Percentiles rank a stretch among this genome's conserved stretches.
Conservation (phyloP, 2,888 invertebrate genomes). For the Micoletzkya japonica region DNA sequence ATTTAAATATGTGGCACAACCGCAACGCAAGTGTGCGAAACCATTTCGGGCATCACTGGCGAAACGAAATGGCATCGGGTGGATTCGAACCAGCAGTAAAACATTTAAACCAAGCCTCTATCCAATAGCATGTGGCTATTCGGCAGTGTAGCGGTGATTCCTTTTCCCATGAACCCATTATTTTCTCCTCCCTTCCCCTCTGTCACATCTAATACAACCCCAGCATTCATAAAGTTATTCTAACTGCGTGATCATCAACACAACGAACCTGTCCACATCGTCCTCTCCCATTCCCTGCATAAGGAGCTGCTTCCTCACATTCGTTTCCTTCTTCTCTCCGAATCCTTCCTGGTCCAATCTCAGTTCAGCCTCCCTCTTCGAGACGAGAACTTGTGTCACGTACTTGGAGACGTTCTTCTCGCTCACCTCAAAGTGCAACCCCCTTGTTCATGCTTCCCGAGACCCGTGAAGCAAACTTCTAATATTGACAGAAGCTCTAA, state of each 20-base stretch:
- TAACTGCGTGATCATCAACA: background rate
- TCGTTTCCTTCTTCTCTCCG: constrained; percentile 82
- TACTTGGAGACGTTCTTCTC: constrained; percentile 79
- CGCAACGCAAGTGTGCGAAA: too few species aligned
- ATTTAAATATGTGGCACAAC: too few species aligned
- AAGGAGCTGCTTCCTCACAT: constrained; percentile 84
- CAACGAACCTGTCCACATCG: constrained; percentile 37
- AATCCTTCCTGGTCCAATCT: constrained; percentile 69
- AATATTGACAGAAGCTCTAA: background rate
- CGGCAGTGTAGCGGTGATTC: too few species aligned
- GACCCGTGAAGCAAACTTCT: background rate
- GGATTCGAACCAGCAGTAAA: too few species aligned
- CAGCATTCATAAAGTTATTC: background rate
- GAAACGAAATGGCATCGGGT: too few species aligned
- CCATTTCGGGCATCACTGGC: too few species aligned
- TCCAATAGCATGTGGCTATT: too few species aligned
- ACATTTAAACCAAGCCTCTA: too few species aligned
- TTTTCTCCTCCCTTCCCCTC: background rate
- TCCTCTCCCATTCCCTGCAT: constrained; percentile 67
- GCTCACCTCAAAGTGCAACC: constrained; percentile 68
- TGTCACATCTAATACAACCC: background rate
- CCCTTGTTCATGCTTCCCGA: background rate
- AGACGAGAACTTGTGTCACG: constrained; percentile 87
- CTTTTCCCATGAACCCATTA: background rate
- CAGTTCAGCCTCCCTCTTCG: constrained; percentile 88